Evolutionary conservation across 2,888 invertebrate genomes (phyloP).

Genomic region (Ctena decussata): DNA sequence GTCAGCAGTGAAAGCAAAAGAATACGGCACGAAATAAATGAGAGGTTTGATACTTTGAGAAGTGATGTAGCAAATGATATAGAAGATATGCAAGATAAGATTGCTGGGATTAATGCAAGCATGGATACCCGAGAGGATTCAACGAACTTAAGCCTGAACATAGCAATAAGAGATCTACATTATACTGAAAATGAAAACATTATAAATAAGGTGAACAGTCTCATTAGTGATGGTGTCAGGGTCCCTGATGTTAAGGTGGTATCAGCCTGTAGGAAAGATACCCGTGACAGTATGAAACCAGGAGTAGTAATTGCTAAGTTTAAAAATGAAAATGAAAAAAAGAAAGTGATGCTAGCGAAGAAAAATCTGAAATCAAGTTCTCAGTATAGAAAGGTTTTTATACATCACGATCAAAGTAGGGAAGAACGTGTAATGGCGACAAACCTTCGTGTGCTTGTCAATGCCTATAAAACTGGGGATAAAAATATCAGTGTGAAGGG

Average conservation of each 20-base stretch:
- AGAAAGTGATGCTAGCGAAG: not conserved
- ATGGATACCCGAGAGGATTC: too few species aligned
- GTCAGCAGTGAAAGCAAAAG: not conserved
- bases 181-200: not conserved
- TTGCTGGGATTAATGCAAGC: not conserved
- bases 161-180: not conserved
- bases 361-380: not conserved
- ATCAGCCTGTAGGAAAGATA: not conserved
- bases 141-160: not conserved
- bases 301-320: not conserved
- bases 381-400: not conserved
- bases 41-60: not conserved
- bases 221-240: not conserved
- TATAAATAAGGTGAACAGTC: not conserved
- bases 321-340: not conserved
- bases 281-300: not conserved
- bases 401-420: constrained; percentile 3
- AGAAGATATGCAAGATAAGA: not conserved
- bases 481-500: not conserved
- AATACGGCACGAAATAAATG: not conserved
- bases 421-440: constrained; percentile 7
- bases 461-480: not conserved
- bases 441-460: not conserved
- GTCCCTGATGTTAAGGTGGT: not conserved
- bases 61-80: not conserved